Evolutionary conservation across 37 sponge, comb jelly and placozoan genomes (phyloP).

Genomic region (Eunapius fragilis): DNA sequence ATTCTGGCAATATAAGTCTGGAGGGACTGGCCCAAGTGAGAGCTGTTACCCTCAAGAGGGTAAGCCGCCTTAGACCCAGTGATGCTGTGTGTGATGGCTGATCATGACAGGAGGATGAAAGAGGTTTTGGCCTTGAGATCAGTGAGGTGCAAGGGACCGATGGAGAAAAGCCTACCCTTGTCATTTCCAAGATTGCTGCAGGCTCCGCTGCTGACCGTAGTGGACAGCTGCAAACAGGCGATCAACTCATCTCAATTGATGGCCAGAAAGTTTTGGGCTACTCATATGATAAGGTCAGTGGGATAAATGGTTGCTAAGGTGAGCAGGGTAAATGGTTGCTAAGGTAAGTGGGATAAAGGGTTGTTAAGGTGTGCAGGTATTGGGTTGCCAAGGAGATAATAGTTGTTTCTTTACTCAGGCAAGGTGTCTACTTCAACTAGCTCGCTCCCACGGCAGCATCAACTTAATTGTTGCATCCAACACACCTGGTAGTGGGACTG

Average conservation of each 20-base stretch:
- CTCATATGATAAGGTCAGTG: slow-evolving; percentile 45
- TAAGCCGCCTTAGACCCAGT: not conserved
- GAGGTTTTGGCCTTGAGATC: not conserved
- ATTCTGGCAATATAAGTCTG: slow-evolving; percentile 28
- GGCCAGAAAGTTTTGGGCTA: slow-evolving; percentile 64
- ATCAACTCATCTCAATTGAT: slow-evolving; percentile 73
- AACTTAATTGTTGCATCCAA: slow-evolving; percentile 36
- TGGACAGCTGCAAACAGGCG: slow-evolving; percentile 70
- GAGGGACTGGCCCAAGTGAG: slow-evolving; percentile 61
- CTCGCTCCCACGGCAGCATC: slow-evolving; percentile 35
- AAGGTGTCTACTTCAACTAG: slow-evolving; percentile 33
- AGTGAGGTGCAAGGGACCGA: not conserved
- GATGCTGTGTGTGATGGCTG: not conserved
- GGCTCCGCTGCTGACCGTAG: slow-evolving; percentile 1
- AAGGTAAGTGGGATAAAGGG: no score
- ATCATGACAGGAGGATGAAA: not conserved
- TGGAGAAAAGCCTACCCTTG: not conserved
- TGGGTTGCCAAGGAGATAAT: no score
- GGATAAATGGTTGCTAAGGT: not conserved
- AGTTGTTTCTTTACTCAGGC: slow-evolving; percentile 23
- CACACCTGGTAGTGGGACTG: not conserved
- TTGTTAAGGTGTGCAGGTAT: no score
- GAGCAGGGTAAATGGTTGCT: no score
- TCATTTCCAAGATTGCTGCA: not conserved
- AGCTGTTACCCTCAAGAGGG: slow-evolving; percentile 51